Base-by-base conservation (phyloP, 2,797 vertebrate species). In the Ctenochaetus hawaiiensis region DNA sequence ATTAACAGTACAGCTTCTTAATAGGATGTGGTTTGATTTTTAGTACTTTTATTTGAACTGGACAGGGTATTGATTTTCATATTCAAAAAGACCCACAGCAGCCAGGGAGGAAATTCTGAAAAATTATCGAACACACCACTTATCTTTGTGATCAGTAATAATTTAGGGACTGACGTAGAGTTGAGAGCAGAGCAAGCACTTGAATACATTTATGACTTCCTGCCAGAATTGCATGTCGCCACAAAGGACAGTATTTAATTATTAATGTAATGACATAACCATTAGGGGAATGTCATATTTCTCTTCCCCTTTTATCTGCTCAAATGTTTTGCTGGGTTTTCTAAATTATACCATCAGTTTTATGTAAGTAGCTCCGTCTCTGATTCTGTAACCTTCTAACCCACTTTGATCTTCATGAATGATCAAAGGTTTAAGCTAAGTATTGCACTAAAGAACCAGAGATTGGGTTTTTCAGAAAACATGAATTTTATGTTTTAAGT, bases 221-320 rank as follows among this genome's bases (percentile, higher is more conserved):
- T 72, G n/a, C 11, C 23, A 62, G 54, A 81, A 68, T 53, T 70
- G 69, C 60, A 77, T 77, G 63, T 81, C 69, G 59, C 72, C 75
- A 86, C 75, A 82, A 82, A 87, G 82, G 66, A 72, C 53, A 74
- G 22, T 58, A 22, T 59, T 90, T 70, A 65, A 85, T 82, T 69
- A 80, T 80, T 87, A 64, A 90, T 82, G 66, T 30, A 69, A 83
- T 69, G 54, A 57, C 52, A 75, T 54, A 78, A 69, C 49, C 45
- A 64, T 68, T 16, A 39, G 16, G 2, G 65, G 44, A 61, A 73
- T 39, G 52, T 22, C 58, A 30, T 54, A 47, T 62, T 30, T 14
- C 47, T 6, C 7, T 44, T 26, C 6, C 37, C 30, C 30, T 77
- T 59, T 72, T 20, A 60, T 59, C 77, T 34, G 16, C 53, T 60